Evolutionary conservation across 2,113 vertebrate genomes (phyloP).

Genomic region (Tupaia chinensis): DNA sequence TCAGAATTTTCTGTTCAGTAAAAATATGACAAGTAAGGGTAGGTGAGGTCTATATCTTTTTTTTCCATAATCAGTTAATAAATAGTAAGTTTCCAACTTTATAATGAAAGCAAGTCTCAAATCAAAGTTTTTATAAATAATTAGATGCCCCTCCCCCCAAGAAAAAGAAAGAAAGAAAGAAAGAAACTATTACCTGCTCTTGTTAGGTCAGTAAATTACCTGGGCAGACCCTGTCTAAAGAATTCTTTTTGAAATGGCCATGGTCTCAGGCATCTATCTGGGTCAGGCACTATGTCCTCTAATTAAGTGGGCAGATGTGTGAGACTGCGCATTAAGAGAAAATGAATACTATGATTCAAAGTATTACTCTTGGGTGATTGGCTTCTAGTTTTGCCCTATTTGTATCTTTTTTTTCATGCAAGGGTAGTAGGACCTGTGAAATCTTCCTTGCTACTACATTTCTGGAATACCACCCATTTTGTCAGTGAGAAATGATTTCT

Average conservation of each 20-base stretch:
- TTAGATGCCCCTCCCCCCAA: not conserved
- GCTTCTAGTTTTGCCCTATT: not conserved
- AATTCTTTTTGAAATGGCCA: not conserved
- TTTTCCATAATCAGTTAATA: not conserved
- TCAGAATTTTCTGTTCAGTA: not conserved
- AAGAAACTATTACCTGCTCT: not conserved
- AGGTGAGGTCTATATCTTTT: not conserved
- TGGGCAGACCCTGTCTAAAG: not conserved
- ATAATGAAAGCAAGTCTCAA: not conserved
- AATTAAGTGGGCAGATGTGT: not conserved
- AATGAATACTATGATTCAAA: not conserved
- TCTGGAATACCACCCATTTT: not conserved
- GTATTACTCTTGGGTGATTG: not conserved
- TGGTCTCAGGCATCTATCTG: not conserved
- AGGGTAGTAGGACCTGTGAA: not conserved
- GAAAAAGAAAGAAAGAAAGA: not conserved
- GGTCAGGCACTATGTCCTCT: not conserved
- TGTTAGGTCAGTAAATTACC: not conserved
- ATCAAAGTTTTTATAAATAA: not conserved
- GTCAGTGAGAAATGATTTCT: not conserved
- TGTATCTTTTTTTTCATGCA: not conserved
- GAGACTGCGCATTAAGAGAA: not conserved
- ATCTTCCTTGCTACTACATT: not conserved
- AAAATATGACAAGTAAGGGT: not conserved
- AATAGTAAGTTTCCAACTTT: not conserved